phyloP scores from a whole-genome alignment of 1,140 invertebrate species.

The Procambarus clarkii region DNA sequence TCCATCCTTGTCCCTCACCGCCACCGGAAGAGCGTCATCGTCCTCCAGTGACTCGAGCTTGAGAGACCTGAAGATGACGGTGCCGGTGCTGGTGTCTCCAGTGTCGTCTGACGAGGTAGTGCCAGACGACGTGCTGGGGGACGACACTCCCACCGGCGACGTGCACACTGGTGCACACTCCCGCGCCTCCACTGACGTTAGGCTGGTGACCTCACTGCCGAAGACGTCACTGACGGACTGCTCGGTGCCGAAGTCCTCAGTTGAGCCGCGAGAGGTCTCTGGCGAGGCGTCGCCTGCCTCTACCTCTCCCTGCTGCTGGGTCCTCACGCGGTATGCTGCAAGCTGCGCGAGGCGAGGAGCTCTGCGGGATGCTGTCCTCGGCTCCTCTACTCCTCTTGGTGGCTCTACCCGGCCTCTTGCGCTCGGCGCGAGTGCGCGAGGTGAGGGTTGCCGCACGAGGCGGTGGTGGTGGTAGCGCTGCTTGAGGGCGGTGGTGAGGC shows the following conservation, averaged over 20 bases:
- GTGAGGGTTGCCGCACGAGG: neutral
- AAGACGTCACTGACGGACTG: neutral
- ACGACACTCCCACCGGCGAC: constrained; percentile 34
- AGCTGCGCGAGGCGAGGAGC: too few species aligned
- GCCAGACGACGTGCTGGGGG: constrained; percentile 41
- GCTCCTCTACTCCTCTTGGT: neutral
- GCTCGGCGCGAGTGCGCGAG: neutral
- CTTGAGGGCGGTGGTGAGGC: constrained; percentile 25
- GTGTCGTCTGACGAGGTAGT: constrained; percentile 48
- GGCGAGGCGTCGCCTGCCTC: neutral
- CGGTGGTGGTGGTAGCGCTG: constrained; percentile 44
- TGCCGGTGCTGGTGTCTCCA: constrained; percentile 47
- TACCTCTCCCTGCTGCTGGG: neutral
- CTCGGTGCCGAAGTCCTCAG: neutral
- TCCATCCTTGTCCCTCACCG: neutral
- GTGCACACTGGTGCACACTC: constrained; percentile 18
- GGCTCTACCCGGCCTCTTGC: neutral
- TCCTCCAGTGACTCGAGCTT: constrained; percentile 13
- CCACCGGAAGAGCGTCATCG: neutral
- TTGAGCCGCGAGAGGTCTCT: too few species aligned
- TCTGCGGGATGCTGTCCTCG: neutral
- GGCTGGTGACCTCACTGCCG: neutral
- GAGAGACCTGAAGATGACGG: constrained; percentile 40
- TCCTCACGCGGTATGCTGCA: neutral
- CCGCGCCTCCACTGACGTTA: neutral